These are phyloP conservation scores for Chiloscyllium plagiosum DNA, from an alignment of 2,113 vertebrate genomes.

Conservation along the genomic window DNA sequence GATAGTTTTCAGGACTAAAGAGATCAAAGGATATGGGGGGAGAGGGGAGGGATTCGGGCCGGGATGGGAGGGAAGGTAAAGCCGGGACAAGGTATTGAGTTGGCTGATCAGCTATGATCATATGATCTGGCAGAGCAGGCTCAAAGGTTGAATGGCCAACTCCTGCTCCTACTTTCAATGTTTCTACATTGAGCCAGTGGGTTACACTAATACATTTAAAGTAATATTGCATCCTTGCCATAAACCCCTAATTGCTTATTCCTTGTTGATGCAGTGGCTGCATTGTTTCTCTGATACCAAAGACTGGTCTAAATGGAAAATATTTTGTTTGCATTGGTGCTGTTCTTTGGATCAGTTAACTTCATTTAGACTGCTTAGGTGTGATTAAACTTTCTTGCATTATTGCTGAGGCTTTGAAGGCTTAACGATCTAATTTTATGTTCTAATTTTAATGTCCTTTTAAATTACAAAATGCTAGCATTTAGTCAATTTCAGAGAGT, in stretches of 20 bases:
- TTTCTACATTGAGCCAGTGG: not conserved
- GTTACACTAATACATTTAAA: not conserved
- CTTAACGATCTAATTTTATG: not conserved
- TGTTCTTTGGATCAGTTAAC: not conserved
- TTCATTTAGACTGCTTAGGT: not conserved
- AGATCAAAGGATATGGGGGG: no score
- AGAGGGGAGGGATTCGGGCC: no score
- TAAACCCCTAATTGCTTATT: not conserved
- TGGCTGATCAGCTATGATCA: no score
- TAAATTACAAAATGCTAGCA: constrained; percentile 3
- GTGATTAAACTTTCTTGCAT: not conserved
- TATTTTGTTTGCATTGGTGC: not conserved
- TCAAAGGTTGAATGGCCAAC: no score
- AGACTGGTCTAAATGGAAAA: not conserved
- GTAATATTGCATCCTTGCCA: not conserved
- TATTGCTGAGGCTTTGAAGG: not conserved
- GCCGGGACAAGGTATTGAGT: no score
- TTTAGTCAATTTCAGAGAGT: not conserved
- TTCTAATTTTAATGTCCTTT: constrained; percentile 7
- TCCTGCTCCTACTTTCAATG: no score
- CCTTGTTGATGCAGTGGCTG: not conserved
- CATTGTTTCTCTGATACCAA: not conserved
- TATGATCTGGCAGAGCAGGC: no score
- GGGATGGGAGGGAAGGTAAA: no score
- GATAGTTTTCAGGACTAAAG: no score